Evolutionary conservation across 2,888 invertebrate genomes (phyloP).

Genomic region (Notodonta dromedarius): DNA sequence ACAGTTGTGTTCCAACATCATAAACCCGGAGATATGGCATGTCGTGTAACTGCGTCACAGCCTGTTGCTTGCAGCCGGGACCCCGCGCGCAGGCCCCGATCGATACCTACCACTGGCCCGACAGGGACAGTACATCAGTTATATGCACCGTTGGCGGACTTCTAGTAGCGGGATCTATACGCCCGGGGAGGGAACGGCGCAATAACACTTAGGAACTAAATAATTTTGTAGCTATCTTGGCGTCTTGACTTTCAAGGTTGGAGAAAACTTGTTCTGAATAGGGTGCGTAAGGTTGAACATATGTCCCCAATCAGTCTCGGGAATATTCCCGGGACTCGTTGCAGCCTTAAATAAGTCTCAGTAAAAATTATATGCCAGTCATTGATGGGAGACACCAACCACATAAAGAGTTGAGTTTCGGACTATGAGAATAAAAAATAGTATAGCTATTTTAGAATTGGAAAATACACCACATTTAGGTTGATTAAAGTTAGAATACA

Average conservation of each 20-base stretch:
- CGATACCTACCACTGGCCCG: constrained; percentile 48
- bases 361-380: too few species aligned
- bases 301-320: too few species aligned
- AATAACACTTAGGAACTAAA: not conserved
- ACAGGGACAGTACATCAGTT: constrained; percentile 39
- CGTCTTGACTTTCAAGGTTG: not conserved
- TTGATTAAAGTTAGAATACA: too few species aligned
- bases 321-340: too few species aligned
- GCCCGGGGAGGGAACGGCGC: not conserved
- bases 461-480: too few species aligned
- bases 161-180: constrained; percentile 31
- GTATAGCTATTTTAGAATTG: too few species aligned
- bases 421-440: too few species aligned
- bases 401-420: too few species aligned
- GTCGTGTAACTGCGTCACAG: constrained; percentile 57
- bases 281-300: too few species aligned
- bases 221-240: not conserved
- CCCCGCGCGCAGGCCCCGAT: constrained; percentile 63
- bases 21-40: not conserved
- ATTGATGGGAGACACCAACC: too few species aligned
- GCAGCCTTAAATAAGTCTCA: too few species aligned
- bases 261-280: not conserved
- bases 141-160: constrained; percentile 39
- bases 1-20: too few species aligned
- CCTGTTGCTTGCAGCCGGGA: constrained; percentile 54